Evolutionary conservation across 2,113 vertebrate species (phyloP).

Genomic region (Chloroceryle aenea): DNA sequence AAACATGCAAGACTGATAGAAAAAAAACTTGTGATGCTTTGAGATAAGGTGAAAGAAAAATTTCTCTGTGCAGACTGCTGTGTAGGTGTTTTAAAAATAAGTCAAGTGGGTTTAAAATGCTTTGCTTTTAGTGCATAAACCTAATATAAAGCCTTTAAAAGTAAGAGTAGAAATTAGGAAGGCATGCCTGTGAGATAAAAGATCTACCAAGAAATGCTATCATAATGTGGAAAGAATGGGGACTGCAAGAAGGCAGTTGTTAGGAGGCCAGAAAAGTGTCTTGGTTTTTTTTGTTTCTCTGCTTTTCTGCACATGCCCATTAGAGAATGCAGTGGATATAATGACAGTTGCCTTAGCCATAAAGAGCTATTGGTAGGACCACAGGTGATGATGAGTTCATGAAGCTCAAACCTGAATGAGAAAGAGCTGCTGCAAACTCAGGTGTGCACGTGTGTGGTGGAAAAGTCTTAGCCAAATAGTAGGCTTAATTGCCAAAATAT

Average conservation of each 20-base stretch:
- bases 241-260: not conserved
- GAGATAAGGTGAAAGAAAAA: conserved; percentile 3
- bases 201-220: not conserved
- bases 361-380: not conserved
- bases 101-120: conserved; percentile 1
- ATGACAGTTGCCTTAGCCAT: not conserved
- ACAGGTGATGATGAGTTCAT: not conserved
- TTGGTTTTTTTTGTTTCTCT: not conserved
- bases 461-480: not conserved
- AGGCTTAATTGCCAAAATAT: not conserved
- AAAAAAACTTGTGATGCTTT: not conserved
- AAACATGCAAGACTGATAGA: conserved; percentile 8
- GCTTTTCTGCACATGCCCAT: not conserved
- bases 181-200: not conserved
- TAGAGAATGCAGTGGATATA: not conserved
- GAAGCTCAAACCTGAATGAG: not conserved
- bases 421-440: not conserved
- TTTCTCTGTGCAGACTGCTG: not conserved
- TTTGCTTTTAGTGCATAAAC: not conserved
- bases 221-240: not conserved
- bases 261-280: not conserved
- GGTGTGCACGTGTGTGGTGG: rapidly evolving
- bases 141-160: not conserved
- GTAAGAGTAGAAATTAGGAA: not conserved
- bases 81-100: conserved; percentile 21